A percentile compares a stretch with the other conserved stretches of the same genome.
Evolutionary conservation across 1,140 invertebrate genomes (phyloP).

Genomic region (Capitella teleta): DNA sequence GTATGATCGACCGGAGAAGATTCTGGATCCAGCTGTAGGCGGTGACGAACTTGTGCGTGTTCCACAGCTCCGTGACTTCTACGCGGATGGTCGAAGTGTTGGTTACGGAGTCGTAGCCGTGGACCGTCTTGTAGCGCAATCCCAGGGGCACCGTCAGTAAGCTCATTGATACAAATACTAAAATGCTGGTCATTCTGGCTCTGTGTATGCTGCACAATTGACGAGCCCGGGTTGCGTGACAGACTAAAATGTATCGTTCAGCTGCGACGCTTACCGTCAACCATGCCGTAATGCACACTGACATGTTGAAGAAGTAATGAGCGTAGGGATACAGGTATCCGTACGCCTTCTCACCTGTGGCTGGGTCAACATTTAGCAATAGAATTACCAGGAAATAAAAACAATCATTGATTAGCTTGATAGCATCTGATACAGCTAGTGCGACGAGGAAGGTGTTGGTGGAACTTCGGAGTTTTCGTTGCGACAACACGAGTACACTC

Average conservation of each 20-base stretch:
- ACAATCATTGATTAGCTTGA: conserved; percentile 59
- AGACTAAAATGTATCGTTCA: conserved; percentile 89
- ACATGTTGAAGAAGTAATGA: conserved; percentile 33
- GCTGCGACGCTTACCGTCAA: conserved; percentile 89
- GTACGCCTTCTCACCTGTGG: conserved; percentile 20
- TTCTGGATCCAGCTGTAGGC: conserved; percentile 12
- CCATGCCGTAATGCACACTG: conserved; percentile 58
- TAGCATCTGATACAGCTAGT: conserved; percentile 59
- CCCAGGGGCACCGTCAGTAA: conserved; percentile 27
- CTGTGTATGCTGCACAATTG: conserved; percentile 61
- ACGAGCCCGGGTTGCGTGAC: conserved; percentile 73
- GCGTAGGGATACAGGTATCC: conserved; percentile 33
- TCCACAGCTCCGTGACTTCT: conserved; percentile 14
- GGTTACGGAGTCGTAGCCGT: neutral
- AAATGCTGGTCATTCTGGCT: conserved; percentile 18
- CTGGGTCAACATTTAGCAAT: conserved; percentile 24
- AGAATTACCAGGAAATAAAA: conserved; percentile 54
- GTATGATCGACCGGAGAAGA: conserved; percentile 12
- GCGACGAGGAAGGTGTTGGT: conserved; percentile 65
- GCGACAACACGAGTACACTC: conserved; percentile 60
- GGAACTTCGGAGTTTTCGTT: conserved; percentile 58
- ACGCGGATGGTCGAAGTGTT: neutral
- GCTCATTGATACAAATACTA: conserved; percentile 24
- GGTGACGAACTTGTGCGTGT: conserved; percentile 3
- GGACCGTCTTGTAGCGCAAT: conserved; percentile 25